These are phyloP conservation scores for Sminthurinus signatus DNA, from an alignment of 1,140 invertebrate species.

Conservation along the genomic window DNA sequence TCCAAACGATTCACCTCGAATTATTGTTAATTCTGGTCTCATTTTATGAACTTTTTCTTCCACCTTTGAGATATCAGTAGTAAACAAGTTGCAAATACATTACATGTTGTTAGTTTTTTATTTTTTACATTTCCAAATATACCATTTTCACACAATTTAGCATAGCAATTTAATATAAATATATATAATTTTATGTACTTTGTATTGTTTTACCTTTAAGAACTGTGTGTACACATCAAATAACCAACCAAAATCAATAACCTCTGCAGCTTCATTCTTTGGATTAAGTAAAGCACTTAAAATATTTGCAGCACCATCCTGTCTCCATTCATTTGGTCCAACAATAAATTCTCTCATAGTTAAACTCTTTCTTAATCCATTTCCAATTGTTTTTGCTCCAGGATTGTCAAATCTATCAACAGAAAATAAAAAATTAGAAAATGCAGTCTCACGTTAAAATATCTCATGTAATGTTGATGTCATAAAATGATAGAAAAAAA, in stretches of 20 bases:
- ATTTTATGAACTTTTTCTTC: constrained; percentile 14
- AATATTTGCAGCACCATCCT: constrained; percentile 11
- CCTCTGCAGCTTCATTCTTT: background rate
- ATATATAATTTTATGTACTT: too few species aligned
- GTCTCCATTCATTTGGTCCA: constrained; percentile 22
- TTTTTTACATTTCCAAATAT: too few species aligned
- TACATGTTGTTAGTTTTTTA: too few species aligned
- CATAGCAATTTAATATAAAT: background rate
- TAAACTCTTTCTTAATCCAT: constrained; percentile 1
- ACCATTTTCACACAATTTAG: too few species aligned
- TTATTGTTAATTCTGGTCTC: constrained; percentile 28
- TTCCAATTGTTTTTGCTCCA: constrained; percentile 17
- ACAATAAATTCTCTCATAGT: constrained; percentile 10
- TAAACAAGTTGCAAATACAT: background rate
- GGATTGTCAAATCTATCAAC: constrained; percentile 1
- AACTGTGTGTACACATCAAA: constrained; percentile 24
- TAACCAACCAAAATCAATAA: constrained; percentile 22
- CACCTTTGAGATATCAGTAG: background rate
- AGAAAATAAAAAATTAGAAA: too few species aligned
- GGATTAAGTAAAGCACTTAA: constrained; percentile 9
- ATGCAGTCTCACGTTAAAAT: too few species aligned
- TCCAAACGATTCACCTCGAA: constrained; percentile 28
- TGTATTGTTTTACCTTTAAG: constrained; percentile 16
- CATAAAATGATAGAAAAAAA: too few species aligned
- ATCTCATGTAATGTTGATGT: too few species aligned